Evolutionary conservation across 2,113 vertebrate species (phyloP), one percentile per base, ranked within the genome.

Genomic region (Mastomys natalensis): DNA sequence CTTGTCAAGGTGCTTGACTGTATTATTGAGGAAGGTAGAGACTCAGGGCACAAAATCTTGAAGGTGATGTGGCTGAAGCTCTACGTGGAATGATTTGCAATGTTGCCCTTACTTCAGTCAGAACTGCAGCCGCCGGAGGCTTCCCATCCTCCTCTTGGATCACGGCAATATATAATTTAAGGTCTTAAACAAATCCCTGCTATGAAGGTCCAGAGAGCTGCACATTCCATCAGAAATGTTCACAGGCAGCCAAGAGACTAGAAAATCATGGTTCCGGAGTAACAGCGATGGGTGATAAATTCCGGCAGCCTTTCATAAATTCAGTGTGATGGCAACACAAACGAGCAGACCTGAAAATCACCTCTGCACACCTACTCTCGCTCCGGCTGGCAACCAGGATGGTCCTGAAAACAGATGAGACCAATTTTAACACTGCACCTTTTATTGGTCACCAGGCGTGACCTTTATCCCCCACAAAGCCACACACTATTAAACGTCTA

Each of bases 301-400:
- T 90, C 94, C 85, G 6, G 37, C 88, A 76, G n/a, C 55, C 95
- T 94, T 96, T 96, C 95, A 96, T 96, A 95, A 97, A 96, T 97
- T 93, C 82, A 94, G 66, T 45, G 37, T 66, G 84, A 93, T 62
- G 17, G 92, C 76, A 94, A 93, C 95, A 90, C 62, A 90, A 94
- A 92, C 3, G 0, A 74, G 68, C 17, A 88, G 81, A 86, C 26
- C 66, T 93, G 77, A 97, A 96, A 96, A 94, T 76, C 93, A 60
- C 60, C 72, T 82, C 16, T 53, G n/a, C 5, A 13, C 76, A 64
- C 55, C 31, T 51, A 13, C 17, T 45, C 22, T 89, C 60, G 31
- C 80, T 37, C 21, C 37, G 53, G 87, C 43, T 29, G n/a, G 60
- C 16, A 64, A n/a, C 66, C 45, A 29, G 84, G 78, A 84, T 1